Conservation (phyloP, 2,888 invertebrate genomes). For the Isotomurus palustris region DNA sequence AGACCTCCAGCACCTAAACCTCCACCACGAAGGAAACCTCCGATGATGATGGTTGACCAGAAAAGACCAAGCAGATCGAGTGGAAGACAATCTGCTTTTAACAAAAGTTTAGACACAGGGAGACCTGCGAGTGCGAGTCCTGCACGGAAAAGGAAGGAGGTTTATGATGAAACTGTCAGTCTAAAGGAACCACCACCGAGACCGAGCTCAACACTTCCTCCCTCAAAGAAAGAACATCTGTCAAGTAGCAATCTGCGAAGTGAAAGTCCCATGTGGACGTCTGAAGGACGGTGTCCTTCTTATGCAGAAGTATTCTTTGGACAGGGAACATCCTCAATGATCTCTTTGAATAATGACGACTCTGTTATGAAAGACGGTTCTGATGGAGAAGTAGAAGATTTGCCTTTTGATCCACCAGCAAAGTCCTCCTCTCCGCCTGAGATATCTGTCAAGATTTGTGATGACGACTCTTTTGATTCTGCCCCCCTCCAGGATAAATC, state of each 20-base stretch:
- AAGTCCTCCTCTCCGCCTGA: too few species aligned
- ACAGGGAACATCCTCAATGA: conserved; percentile 8
- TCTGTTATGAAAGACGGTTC: background rate
- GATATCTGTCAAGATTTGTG: too few species aligned
- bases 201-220: conserved; percentile 15
- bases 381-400: too few species aligned
- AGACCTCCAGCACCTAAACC: too few species aligned
- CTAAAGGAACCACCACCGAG: conserved; percentile 1
- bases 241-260: background rate
- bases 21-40: background rate
- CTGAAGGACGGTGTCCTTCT: conserved; percentile 34
- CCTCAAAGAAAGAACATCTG: background rate
- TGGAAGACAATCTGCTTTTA: conserved; percentile 2
- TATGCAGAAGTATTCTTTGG: conserved; percentile 44
- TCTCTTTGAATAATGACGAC: background rate
- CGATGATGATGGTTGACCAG: background rate
- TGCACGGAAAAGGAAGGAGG: conserved; percentile 15
- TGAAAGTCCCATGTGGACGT: conserved; percentile 14
- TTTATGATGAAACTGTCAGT: background rate
- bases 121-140: conserved; percentile 37
- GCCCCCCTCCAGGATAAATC: too few species aligned
- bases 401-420: too few species aligned
- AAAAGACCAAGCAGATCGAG: background rate
- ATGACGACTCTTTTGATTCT: too few species aligned
- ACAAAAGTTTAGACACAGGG: conserved; percentile 7